A percentile compares a stretch with the other conserved stretches of the same genome.
Conservation (phyloP, 2,797 vertebrate species). For the Myripristis jacobus region DNA sequence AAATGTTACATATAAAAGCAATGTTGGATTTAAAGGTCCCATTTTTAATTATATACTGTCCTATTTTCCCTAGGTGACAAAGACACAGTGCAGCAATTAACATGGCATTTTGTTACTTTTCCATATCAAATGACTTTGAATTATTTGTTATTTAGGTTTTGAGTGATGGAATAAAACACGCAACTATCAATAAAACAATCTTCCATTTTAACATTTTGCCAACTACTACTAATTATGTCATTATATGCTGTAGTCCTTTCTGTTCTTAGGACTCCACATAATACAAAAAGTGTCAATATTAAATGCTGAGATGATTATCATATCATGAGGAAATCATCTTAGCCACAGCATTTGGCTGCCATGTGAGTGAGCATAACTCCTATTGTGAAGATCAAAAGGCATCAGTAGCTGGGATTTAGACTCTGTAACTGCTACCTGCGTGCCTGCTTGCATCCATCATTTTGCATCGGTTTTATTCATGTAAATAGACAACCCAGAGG, state of each 20-base stretch:
- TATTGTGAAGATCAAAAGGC: slow-evolving; percentile 7
- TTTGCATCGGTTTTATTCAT: slow-evolving; percentile 4
- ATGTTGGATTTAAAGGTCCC: background rate
- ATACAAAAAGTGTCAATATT: background rate
- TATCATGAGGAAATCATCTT: slow-evolving; percentile 47
- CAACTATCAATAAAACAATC: no score
- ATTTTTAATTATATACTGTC: background rate
- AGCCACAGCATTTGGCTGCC: slow-evolving; percentile 19
- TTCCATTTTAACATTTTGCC: background rate
- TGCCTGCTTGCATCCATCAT: slow-evolving; percentile 16
- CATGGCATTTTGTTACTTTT: background rate
- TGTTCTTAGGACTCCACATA: slow-evolving; percentile 20
- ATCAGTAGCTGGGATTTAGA: slow-evolving; percentile 13
- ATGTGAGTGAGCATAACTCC: slow-evolving; percentile 35
- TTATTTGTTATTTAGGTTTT: background rate
- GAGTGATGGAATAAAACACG: no score
- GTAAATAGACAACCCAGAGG: slow-evolving; percentile 2
- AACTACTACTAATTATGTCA: no score
- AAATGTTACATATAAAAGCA: background rate
- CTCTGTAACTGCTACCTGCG: slow-evolving; percentile 14
- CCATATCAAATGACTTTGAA: background rate
- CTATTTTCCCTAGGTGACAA: slow-evolving; percentile 5
- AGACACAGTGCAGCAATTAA: background rate
- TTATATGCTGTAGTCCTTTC: background rate
- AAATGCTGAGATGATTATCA: slow-evolving; percentile 21